Evolutionary conservation across 2,113 vertebrate species (phyloP), one percentile per base, ranked within the genome.

Genomic region (Arvicanthis niloticus): DNA sequence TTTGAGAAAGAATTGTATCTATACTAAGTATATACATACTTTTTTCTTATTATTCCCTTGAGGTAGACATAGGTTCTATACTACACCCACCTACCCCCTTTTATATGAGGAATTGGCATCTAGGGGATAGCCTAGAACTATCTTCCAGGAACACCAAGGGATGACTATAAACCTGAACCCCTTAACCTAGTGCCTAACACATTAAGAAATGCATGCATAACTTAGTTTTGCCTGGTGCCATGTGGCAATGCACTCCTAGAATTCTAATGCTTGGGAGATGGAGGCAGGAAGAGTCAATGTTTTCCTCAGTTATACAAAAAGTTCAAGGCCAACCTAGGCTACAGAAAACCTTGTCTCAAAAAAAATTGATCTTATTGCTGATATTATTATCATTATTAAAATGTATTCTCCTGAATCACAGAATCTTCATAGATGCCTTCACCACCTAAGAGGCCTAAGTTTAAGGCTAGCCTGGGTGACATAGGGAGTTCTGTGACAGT

Each of bases 41-140:
- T 85, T 75, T 91, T 91, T 68, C 51, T 84, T 21, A 75, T 76
- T 94, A 73, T 67, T 94, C 60, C 21, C 70, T 84, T 75, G n/a
- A 53, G 51, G 37, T 37, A 84, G 37, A 85, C n/a, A 56, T 4
- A 26, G 56, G 21, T 60, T 91, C 15, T 48, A 7, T 67, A 42
- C 26, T n/a, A 29, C 45, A 45, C 65, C 11, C 29, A 5, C 7
- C 11, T n/a, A n/a, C 37, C 11, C 16, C 15, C n/a, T 58, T 65
- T 73, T 90, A 34, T 68, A 21, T 21, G 65, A 91, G 48, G 29
- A 40, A 90, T 17, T 76, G 56, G 53, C 26, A 31, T 89, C 45
- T 34, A 31, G 21, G 21, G 45, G 58, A 17, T 42, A 15, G 17
- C 7, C 53, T 68, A 67, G 56, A 73, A 37, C 68, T 34, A 68